phyloP scores from a whole-genome alignment of 2,888 invertebrate species.

The Trachelus troglodyta region DNA sequence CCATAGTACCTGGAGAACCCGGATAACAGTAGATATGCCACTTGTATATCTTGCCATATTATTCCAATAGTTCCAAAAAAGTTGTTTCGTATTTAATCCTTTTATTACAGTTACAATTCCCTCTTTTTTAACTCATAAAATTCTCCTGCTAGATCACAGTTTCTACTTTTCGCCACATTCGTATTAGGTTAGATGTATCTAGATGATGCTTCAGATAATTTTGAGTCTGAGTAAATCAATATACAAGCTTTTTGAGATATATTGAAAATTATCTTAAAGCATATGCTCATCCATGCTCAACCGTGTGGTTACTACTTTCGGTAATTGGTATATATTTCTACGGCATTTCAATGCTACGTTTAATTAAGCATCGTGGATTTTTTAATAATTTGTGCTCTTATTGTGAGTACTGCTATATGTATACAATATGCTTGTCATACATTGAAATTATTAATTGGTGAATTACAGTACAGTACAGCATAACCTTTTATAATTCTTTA shows the following conservation, averaged over 20 bases:
- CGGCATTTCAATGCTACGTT: conserved; percentile 35
- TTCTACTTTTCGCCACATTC: neutral
- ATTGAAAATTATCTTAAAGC: neutral
- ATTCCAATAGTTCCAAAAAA: neutral
- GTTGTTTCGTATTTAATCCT: neutral
- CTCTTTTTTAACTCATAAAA: neutral
- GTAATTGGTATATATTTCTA: neutral
- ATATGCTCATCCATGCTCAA: neutral
- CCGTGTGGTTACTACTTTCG: neutral
- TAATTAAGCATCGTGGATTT: conserved; percentile 25
- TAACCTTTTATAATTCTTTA: neutral
- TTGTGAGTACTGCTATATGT: conserved; percentile 31
- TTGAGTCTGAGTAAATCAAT: neutral
- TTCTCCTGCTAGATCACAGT: neutral
- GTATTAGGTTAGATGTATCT: neutral
- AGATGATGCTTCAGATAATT: neutral
- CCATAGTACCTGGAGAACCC: neutral
- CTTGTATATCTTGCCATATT: neutral
- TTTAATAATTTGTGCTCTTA: conserved; percentile 30
- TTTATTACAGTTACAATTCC: neutral
- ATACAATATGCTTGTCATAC: neutral
- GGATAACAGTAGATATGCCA: neutral
- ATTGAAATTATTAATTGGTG: neutral
- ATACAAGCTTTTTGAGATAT: neutral
- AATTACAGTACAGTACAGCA: neutral